These are phyloP conservation scores for Drosophila nr. fundita DNA, from an alignment of 2,888 invertebrate genomes.

Conservation along the genomic window DNA sequence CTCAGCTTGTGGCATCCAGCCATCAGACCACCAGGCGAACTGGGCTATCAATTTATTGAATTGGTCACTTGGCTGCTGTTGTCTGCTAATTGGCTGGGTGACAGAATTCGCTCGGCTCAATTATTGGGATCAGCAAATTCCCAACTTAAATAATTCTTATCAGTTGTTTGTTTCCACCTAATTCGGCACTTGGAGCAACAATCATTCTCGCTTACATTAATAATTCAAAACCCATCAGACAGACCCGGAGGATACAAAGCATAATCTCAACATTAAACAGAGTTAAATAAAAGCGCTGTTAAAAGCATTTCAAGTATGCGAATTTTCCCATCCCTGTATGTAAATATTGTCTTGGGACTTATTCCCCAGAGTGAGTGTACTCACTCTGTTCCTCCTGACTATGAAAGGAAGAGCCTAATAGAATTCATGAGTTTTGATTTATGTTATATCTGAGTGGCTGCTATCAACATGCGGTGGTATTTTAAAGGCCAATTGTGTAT, in stretches of 20 bases:
- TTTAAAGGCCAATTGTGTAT: slow-evolving; percentile 20
- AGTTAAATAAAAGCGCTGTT: slow-evolving; percentile 55
- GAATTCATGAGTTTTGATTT: slow-evolving; percentile 62
- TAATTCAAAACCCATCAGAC: slow-evolving; percentile 24
- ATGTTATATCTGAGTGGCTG: slow-evolving; percentile 20
- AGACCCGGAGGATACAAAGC: background rate
- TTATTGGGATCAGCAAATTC: slow-evolving; percentile 3
- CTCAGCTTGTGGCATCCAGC: slow-evolving; percentile 7
- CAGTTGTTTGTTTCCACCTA: slow-evolving; percentile 9
- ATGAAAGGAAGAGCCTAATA: slow-evolving; percentile 24
- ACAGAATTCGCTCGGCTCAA: slow-evolving; percentile 1
- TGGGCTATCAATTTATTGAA: slow-evolving; percentile 34
- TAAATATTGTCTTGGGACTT: slow-evolving; percentile 19
- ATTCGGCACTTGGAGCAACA: background rate
- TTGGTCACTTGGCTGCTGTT: slow-evolving; percentile 25
- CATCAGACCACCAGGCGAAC: background rate
- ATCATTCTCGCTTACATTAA: slow-evolving; percentile 6
- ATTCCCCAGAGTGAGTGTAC: background rate
- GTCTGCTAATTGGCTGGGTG: slow-evolving; percentile 39
- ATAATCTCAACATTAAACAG: slow-evolving; percentile 47
- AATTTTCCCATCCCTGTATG: slow-evolving; percentile 17
- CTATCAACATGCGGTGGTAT: slow-evolving; percentile 39
- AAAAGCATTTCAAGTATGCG: slow-evolving; percentile 42
- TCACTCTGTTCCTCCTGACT: background rate
- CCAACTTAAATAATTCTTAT: background rate